Percentiles rank a stretch among this genome's conserved stretches.
phyloP scores from a whole-genome alignment of 2,113 vertebrate species.

The Noctilio leporinus region DNA sequence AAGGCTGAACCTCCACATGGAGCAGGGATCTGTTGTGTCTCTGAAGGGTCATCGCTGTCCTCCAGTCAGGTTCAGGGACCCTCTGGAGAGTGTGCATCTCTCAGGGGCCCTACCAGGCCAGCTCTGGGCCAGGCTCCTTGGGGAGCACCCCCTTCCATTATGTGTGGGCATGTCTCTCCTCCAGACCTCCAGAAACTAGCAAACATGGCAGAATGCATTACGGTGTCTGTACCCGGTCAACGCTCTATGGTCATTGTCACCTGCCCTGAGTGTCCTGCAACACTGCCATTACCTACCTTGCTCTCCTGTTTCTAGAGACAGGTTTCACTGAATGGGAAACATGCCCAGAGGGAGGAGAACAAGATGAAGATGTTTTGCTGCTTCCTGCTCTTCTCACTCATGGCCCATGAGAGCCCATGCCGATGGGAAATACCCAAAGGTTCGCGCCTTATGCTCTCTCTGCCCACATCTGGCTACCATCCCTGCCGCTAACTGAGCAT shows the following conservation, averaged over 20 bases:
- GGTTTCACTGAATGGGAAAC: background rate
- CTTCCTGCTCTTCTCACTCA: background rate
- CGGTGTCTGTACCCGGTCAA: fast-evolving
- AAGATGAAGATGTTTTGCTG: background rate
- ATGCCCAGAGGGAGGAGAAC: background rate
- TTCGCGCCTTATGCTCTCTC: background rate
- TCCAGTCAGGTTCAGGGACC: background rate
- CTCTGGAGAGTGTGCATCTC: background rate
- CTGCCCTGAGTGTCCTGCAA: background rate
- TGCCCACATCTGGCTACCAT: background rate
- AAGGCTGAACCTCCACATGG: background rate
- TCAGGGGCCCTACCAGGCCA: background rate
- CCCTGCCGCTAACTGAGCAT: too few species aligned
- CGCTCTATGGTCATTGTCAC: background rate
- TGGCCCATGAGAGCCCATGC: background rate
- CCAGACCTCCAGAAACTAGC: background rate
- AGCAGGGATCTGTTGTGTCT: background rate
- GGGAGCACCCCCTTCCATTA: background rate
- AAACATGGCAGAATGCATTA: background rate
- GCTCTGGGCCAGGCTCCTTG: background rate
- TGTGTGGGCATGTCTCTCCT: background rate
- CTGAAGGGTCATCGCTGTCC: background rate
- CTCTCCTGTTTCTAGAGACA: background rate
- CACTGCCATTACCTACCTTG: background rate
- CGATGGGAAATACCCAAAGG: background rate